Evolutionary conservation across 2,888 invertebrate genomes (phyloP), one percentile per base, ranked within the genome.

Genomic region (Nowickia ferox): DNA sequence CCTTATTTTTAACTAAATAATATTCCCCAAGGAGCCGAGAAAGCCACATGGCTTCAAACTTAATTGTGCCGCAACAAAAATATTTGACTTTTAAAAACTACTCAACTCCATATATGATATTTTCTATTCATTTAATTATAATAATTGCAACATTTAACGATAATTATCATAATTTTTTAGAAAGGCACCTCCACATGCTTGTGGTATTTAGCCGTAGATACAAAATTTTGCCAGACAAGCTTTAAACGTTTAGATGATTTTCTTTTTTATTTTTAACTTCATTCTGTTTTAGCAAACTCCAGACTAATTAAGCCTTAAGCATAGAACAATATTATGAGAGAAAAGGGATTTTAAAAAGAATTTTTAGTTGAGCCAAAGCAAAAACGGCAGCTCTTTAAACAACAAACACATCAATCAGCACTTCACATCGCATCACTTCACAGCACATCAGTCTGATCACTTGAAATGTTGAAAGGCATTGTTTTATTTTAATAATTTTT

Each of bases 301-400:
- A 84, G 83, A 84, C 83, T 84, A 84, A 84, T 84, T 84, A 84
- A 76, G 83, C 83, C 83, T 78, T 78, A 72, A 84, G 83, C 83
- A 84, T 78, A 78, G 77, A 84, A 83, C 51, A 77, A 83, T 69
- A 61, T 75, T 66, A 68, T 65, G 15, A 68, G 6, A 30, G 30
- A 59, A 69, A 59, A 30, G 19, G 11, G 61, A 51, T 79, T 80
- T 65, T 46, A 59, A 68, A 75, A 71, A 63, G 63, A 71, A 55
- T 72, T 72, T 69, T 69, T 19, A 65, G 61, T 38, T n/a, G 1
- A 38, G 17, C 51, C 44, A 38, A 65, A 65, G 51, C 63, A 72
- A 61, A 83, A 78, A 72, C 77, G 77, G 66, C 66, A 72, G 83
- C 83, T 78, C 30, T 75, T 40, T 72, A 30, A 72, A 72, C 78